These are phyloP conservation scores for Enhydra lutris DNA, from an alignment of 2,113 vertebrate genomes.

Conservation along the genomic window DNA sequence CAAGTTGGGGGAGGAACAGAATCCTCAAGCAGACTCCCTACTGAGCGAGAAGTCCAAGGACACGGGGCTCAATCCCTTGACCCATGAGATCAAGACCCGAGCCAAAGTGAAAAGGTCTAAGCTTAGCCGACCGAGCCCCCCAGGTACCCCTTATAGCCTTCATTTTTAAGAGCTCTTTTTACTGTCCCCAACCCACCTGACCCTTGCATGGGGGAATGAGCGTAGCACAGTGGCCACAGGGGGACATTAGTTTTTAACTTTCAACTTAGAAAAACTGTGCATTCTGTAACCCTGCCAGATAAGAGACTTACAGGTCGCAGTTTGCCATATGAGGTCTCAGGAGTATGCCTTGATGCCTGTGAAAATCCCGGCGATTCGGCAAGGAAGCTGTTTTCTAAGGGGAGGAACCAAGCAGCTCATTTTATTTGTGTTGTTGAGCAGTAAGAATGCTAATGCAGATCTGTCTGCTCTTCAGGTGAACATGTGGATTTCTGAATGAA, in stretches of 20 bases:
- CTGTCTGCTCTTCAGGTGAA: background rate
- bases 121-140: background rate
- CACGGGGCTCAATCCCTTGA: background rate
- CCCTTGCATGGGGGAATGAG: background rate
- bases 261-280: background rate
- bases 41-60: background rate
- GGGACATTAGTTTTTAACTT: background rate
- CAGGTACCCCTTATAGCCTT: background rate
- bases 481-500: conserved; percentile 13
- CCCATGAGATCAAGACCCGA: background rate
- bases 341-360: conserved; percentile 86
- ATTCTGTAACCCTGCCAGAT: background rate
- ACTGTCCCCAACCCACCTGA: background rate
- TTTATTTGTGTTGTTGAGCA: background rate
- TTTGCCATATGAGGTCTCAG: conserved; percentile 91
- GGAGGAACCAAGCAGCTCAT: conserved; percentile 27
- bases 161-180: background rate
- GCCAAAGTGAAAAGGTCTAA: background rate
- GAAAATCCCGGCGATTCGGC: conserved; percentile 90
- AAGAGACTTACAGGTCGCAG: conserved; percentile 92
- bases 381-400: conserved; percentile 89
- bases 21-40: background rate
- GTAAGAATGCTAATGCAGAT: background rate
- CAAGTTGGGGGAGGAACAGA: background rate
- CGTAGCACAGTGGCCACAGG: background rate